phyloP scores from a whole-genome alignment of 2,797 vertebrate species.

The Esox lucius region DNA sequence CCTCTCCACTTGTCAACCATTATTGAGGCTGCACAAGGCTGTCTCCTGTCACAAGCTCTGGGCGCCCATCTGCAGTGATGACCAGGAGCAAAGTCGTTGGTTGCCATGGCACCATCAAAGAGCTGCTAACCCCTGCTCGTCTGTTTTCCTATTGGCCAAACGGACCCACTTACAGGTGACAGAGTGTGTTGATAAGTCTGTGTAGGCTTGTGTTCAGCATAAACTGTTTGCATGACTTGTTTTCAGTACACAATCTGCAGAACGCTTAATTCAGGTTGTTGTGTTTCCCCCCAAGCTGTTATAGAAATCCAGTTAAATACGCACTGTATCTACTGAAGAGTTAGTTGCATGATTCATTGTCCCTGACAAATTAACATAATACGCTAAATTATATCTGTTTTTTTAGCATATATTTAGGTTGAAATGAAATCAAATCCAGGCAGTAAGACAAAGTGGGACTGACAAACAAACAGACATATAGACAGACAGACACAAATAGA shows the following conservation, averaged over 20 bases:
- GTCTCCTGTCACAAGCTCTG: not conserved
- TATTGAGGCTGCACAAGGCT: not conserved
- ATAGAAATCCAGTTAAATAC: too few species aligned
- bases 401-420: slow-evolving; percentile 6
- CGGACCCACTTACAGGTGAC: not conserved
- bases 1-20: not conserved
- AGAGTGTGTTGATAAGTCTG: not conserved
- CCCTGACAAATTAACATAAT: too few species aligned
- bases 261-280: not conserved
- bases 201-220: not conserved
- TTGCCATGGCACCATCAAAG: slow-evolving; percentile 6
- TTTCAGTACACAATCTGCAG: not conserved
- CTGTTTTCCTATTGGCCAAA: not conserved
- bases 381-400: not conserved
- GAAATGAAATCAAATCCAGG: not conserved
- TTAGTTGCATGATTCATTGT: too few species aligned
- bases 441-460: not conserved
- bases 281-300: too few species aligned
- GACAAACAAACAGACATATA: not conserved
- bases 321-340: too few species aligned
- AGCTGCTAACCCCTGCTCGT: not conserved
- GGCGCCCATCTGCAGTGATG: not conserved
- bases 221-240: not conserved
- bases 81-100: not conserved
- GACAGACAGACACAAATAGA: not conserved